Evolutionary conservation across 2,888 invertebrate genomes (phyloP).

Genomic region (Falcaria lacertinaria): DNA sequence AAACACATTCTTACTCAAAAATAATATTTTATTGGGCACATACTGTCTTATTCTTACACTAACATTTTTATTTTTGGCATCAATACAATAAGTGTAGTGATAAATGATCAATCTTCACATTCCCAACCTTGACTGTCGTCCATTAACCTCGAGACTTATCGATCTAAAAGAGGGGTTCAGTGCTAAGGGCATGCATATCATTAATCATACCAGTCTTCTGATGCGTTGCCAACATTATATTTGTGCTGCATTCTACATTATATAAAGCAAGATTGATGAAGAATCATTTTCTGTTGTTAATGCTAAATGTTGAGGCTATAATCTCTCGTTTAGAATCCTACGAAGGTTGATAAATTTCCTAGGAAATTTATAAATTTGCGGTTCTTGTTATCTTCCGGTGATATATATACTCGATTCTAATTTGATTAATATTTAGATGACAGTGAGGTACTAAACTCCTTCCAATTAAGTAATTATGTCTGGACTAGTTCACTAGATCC

Average conservation of each 20-base stretch:
- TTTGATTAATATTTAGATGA: too few relatives aligned
- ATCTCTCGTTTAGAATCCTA: too few relatives aligned
- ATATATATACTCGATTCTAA: too few relatives aligned
- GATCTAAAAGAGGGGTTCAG: not conserved
- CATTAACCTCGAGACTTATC: not conserved
- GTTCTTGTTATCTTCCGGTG: too few relatives aligned
- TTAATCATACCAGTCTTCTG: not conserved
- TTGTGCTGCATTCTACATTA: constrained; percentile 22
- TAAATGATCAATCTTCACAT: not conserved
- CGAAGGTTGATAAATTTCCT: too few relatives aligned
- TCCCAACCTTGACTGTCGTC: not conserved
- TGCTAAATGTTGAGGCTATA: too few relatives aligned
- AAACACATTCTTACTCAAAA: not conserved
- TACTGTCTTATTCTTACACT: too few relatives aligned
- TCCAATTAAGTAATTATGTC: too few relatives aligned
- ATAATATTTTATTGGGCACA: not conserved
- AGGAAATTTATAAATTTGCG: too few relatives aligned
- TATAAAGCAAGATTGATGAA: constrained; percentile 3
- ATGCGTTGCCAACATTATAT: constrained; percentile 16
- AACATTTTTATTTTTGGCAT: not conserved
- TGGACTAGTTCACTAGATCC: too few relatives aligned
- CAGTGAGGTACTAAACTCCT: too few relatives aligned
- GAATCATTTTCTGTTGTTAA: not conserved
- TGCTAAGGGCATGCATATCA: constrained; percentile 2
- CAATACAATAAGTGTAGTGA: not conserved